These are phyloP conservation scores for Isurus oxyrinchus DNA, from an alignment of 2,113 vertebrate species.

Conservation along the genomic window DNA sequence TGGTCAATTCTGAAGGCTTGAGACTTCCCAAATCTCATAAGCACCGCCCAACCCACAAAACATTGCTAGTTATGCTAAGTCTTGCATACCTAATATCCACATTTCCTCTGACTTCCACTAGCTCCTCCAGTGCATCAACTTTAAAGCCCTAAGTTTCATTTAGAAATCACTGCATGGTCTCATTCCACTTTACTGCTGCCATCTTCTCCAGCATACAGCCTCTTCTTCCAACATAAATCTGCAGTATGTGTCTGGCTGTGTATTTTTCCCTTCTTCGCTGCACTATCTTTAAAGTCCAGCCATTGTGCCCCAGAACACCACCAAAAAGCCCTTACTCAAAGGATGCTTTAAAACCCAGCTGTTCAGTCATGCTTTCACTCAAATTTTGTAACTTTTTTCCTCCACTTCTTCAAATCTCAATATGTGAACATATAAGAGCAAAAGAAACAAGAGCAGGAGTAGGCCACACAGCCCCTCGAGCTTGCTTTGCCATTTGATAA, in stretches of 20 bases:
- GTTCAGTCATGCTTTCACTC: neutral
- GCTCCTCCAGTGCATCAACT: neutral
- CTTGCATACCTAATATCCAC: too few species aligned
- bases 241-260: too few species aligned
- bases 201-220: neutral
- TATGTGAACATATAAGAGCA: neutral
- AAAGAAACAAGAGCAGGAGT: too few species aligned
- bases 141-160: neutral
- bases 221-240: neutral
- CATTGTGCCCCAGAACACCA: neutral
- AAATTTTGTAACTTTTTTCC: neutral
- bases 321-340: neutral
- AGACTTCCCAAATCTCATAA: too few species aligned
- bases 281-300: neutral
- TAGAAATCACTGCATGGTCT: neutral
- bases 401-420: neutral
- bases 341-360: neutral
- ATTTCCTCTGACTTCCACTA: neutral
- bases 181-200: neutral
- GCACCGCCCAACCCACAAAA: too few species aligned
- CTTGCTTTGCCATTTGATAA: too few species aligned
- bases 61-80: too few species aligned
- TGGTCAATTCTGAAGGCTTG: too few species aligned
- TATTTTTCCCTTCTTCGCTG: too few species aligned
- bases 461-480: too few species aligned